Conservation (phyloP, 2,797 vertebrate species). For the Hippoglossus hippoglossus region DNA sequence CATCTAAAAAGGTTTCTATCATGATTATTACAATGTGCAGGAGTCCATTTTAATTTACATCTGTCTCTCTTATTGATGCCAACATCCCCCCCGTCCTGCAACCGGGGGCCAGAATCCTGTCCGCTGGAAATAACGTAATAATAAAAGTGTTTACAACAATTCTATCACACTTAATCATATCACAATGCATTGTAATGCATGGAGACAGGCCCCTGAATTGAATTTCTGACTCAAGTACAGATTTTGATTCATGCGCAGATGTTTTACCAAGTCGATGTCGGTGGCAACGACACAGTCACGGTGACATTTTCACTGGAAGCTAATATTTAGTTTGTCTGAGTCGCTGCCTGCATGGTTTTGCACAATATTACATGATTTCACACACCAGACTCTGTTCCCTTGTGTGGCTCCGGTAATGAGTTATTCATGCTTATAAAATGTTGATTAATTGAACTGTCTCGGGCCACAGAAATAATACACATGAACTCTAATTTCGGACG, state of each 20-base stretch:
- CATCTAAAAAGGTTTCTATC: conserved; percentile 55
- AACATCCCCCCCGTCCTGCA: conserved; percentile 23
- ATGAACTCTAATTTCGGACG: conserved; percentile 40
- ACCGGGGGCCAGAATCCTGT: conserved; percentile 56
- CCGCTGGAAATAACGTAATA: conserved; percentile 56
- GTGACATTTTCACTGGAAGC: neutral
- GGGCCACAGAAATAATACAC: conserved; percentile 33
- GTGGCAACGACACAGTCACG: neutral
- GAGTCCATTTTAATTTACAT: conserved; percentile 54
- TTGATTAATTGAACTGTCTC: conserved; percentile 62
- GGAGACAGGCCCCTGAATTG: conserved; percentile 9
- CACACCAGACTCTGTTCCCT: conserved; percentile 29
- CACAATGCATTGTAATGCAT: conserved; percentile 28
- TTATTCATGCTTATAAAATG: conserved; percentile 60
- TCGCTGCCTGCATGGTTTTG: conserved; percentile 5
- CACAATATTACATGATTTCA: conserved; percentile 14
- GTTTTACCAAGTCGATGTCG: conserved; percentile 16
- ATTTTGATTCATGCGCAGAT: conserved; percentile 29
- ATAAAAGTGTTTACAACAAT: conserved; percentile 63
- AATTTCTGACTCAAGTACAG: conserved; percentile 23
- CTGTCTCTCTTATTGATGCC: conserved; percentile 34
- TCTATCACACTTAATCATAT: conserved; percentile 54
- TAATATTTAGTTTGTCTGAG: neutral
- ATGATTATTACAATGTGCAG: conserved; percentile 48
- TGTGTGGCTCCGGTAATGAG: conserved; percentile 41